Percentiles rank a stretch among this genome's conserved stretches.
Conservation (phyloP, 2,797 vertebrate genomes). For the Mus spretus region DNA sequence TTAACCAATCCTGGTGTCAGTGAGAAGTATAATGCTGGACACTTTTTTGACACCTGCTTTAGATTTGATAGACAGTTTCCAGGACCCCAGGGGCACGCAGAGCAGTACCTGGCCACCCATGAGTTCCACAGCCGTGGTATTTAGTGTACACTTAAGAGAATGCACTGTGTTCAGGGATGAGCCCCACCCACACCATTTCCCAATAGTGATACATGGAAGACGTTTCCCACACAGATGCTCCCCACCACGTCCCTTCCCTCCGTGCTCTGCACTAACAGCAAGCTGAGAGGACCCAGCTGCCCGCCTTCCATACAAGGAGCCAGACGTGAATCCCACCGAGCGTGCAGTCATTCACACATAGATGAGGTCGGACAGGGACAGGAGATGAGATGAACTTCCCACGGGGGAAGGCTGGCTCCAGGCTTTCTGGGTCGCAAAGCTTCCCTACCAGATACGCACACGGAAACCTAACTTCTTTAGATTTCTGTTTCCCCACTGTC, state of each 20-base stretch:
- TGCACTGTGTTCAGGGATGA: not conserved
- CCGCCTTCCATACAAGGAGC: not conserved
- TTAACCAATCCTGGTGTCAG: accelerated
- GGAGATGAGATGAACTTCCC: conserved; percentile 53
- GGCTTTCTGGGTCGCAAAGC: not conserved
- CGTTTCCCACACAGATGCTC: not conserved
- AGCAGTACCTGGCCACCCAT: not conserved
- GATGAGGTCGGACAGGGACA: not conserved
- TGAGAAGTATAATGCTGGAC: not conserved
- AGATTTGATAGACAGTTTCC: not conserved
- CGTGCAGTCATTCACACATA: not conserved
- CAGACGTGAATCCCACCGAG: not conserved
- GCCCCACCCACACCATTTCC: not conserved
- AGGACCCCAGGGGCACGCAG: not conserved
- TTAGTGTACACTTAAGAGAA: not conserved
- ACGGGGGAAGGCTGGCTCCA: not conserved
- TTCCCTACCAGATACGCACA: not conserved
- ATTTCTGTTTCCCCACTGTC: not conserved
- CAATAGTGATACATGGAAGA: not conserved
- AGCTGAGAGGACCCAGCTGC: not conserved
- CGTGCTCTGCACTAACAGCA: not conserved
- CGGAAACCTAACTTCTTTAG: conserved; percentile 32
- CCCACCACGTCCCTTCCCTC: not conserved
- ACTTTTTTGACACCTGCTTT: not conserved
- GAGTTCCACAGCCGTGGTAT: not conserved